Conservation (phyloP, 2,888 invertebrate species). For the Vannuccia rotundouncinata region DNA sequence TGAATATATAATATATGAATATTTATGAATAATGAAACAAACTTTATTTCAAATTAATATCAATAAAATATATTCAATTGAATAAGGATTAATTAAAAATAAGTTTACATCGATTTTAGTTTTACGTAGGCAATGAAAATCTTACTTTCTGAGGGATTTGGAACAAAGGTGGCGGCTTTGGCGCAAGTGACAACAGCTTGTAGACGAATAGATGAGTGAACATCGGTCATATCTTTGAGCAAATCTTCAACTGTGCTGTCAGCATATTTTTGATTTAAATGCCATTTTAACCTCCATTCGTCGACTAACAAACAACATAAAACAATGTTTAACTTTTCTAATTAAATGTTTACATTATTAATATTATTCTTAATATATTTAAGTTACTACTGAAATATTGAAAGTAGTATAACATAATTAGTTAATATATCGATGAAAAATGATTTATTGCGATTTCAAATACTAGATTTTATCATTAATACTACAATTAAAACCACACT, state of each 20-base stretch:
- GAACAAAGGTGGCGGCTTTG: slow-evolving; percentile 36
- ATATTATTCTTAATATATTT: no score
- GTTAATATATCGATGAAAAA: neutral
- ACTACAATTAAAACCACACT: neutral
- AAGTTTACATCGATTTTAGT: no score
- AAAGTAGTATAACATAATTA: neutral
- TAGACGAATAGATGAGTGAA: slow-evolving; percentile 53
- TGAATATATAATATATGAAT: no score
- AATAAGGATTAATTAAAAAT: no score
- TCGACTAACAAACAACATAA: slow-evolving; percentile 44
- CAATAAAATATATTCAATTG: no score
- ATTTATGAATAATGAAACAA: no score
- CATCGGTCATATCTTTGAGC: slow-evolving; percentile 54
- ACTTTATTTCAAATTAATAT: no score
- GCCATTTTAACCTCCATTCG: slow-evolving; percentile 55
- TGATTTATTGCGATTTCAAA: neutral
- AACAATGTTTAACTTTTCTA: no score
- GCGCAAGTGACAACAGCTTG: slow-evolving; percentile 40
- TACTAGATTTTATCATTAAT: neutral
- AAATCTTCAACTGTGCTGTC: slow-evolving; percentile 53
- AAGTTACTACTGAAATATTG: neutral
- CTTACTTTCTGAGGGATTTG: slow-evolving; percentile 46
- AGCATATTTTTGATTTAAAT: slow-evolving; percentile 50
- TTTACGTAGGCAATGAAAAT: no score
- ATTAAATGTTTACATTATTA: no score